Base-by-base conservation (phyloP, 2,797 vertebrate genomes). In the Lophius americanus region DNA sequence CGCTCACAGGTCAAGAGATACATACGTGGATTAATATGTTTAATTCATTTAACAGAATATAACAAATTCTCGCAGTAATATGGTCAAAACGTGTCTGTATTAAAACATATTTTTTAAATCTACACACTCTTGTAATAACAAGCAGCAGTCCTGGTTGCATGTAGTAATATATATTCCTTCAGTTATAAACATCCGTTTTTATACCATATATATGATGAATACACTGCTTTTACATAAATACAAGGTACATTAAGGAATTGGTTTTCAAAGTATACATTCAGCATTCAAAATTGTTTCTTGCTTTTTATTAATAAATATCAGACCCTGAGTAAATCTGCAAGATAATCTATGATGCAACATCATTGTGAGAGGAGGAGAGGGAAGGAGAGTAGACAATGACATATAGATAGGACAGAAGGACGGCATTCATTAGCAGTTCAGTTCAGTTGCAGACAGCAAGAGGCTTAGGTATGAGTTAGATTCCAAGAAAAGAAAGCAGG, bases 101-200 rank as follows among this genome's bases (percentile, higher is more conserved):
- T 11, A 42, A 52, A 63, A 44, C 11, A 36, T 57, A 49, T 51
- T 57, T 2, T 54, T 72, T 55, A 37, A 60, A 32, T 50, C 3
- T 53, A 51, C 53, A 77, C 39, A 65, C 39, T 64, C 43, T 10
- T 56, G 39, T 55, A 78, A 62, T 60, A 71, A 69, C 42, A 59
- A 12, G 23, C 23, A 23, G 23, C 23, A 23, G 23, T 23, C 23
- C 23, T 23, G 23, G 23, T 1, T 23, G 23, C 12, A 68, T 65
- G 64, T 39, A 51, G 55, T 63, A 11, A 70, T 52, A 54, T 1
- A 70, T 51, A 69, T 77, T 63, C 39, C 51, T 75, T 43, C 37
- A 46, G 49, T 61, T 52, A 53, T 70, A 35, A 81, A 57, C 44
- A 62, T 51, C 9, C n/a, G 14, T 36, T 3, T 23, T 60, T 35